Base-by-base conservation (phyloP, 2,797 vertebrate species). In the Protonibea diacanthus region DNA sequence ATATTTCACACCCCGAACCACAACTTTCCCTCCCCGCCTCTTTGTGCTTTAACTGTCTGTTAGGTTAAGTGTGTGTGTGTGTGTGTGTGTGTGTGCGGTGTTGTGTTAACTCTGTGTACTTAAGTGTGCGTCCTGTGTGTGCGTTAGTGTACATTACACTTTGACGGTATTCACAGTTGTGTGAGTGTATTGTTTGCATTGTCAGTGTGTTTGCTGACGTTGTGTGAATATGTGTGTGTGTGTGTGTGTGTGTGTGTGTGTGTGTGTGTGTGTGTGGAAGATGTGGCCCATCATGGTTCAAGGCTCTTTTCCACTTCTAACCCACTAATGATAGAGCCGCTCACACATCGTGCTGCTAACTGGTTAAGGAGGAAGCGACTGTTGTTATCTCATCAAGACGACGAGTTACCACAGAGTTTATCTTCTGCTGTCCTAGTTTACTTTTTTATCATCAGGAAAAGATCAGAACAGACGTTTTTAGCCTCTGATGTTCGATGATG, bases 111-210 rank as follows among this genome's bases (percentile, higher is more conserved):
- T 49, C 25, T 76, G 76, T 87, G 81, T 62, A 49, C 47, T 27
- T 13, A n/a, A n/a, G 44, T 33, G 72, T 70, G 60, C 13, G 29
- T 40, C 18, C 58, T 57, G 60, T 59, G 52, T 60, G 33, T 33
- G 33, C 13, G 11, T 25, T 2, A 0, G 40, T 60, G 47, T 69
- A 11, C 47, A 33, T 73, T 65, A 67, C 66, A 51, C 73, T 44
- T 21, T 47, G 20, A 1, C 23, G 23, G 81, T 33, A 13, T 45
- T 71, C 51, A 48, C 56, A 12, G 7, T 3, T 51, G 62, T 78
- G 66, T 58, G 42, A 53, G 78, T 47, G 56, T 67, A 33, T 77
- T 76, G 78, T 81, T 72, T 76, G 71, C 21, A 25, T 25, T 75
- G 66, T 72, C 29, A 5, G 13, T 29, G 27, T 65, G 66, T 74